Evolutionary conservation across 64 coral and sea anemone genomes (phyloP), one percentile per base, ranked within the genome.

Genomic region (Actinia tenebrosa): DNA sequence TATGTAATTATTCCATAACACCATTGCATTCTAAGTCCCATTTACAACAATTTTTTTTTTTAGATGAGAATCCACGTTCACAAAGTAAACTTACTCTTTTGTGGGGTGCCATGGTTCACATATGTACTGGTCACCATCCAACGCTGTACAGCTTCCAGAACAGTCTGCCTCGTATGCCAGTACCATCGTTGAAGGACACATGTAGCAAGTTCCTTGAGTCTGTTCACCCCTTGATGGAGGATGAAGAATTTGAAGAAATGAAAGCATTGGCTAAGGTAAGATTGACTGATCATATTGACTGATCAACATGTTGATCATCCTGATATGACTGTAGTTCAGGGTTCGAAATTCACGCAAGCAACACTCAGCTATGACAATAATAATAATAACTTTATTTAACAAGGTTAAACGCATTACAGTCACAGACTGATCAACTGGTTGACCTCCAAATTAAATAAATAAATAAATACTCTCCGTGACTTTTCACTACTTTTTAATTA

Each of bases 71-170:
- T 25, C 96, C 96, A 80, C 64, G 96, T 71, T 92, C 92, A 54
- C 96, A 98, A 53, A 90, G 96, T 44, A 90, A 88, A 18, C 58
- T 92, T 45, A 98, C 96, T 30, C 77, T 98, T 25, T 47, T 87
- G 22, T 98, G 96, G 96, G 96, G 92, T 80, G 79, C 56, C 63
- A 60, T 98, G 61, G 92, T 98, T 27, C 93, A 86, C 16, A 3
- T 98, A 42, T 92, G 89, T 83, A 84, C 89, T 86, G 96, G 96
- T 15, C 69, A 84, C 11, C 88, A 92, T 64, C 96, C 96, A 47
- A 86, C 87, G 30, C 62, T 94, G 11, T 98, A 92, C 71, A 98
- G 96, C 53, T 98, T 92, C 54, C 96, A 98, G 26, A 98, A 98
- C 86, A 94, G 92, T 19, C 88, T 98, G 23, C 96, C 96, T 37